Conservation (phyloP, 1,140 invertebrate genomes). For the Cyphomyrmex costatus region DNA sequence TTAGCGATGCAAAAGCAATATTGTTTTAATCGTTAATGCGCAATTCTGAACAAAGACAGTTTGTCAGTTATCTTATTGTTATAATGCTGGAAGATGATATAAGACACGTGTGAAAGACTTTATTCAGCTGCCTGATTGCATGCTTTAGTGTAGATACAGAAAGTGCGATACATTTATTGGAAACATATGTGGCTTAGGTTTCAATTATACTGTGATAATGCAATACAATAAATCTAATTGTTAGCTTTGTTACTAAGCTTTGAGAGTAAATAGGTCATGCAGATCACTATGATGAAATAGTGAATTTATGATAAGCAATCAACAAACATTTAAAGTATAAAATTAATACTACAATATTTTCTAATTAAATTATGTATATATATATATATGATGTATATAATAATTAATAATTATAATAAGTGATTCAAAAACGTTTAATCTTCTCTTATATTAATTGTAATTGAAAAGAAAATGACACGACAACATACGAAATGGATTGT, state of each 20-base stretch:
- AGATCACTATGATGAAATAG: too few species aligned
- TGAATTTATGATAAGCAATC: too few species aligned
- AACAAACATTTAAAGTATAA: too few species aligned
- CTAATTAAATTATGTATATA: too few species aligned
- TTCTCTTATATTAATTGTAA: too few species aligned
- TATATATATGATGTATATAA: too few species aligned
- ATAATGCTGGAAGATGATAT: background rate
- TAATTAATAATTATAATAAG: too few species aligned
- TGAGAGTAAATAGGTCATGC: slow-evolving; percentile 1
- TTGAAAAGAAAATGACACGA: too few species aligned
- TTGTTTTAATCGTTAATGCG: slow-evolving; percentile 23
- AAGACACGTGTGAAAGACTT: background rate
- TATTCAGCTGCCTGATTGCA: slow-evolving; percentile 22
- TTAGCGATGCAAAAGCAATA: slow-evolving; percentile 5
- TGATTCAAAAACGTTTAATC: too few species aligned
- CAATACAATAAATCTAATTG: slow-evolving; percentile 11
- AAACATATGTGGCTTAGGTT: slow-evolving; percentile 21
- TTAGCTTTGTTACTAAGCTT: background rate
- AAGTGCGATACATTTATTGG: slow-evolving; percentile 28
- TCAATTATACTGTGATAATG: slow-evolving; percentile 31
- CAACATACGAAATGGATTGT: too few species aligned
- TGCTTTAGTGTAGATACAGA: slow-evolving; percentile 3
- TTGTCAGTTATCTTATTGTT: slow-evolving; percentile 38
- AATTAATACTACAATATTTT: too few species aligned
- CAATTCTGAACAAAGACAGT: slow-evolving; percentile 24